Conservation (phyloP, 2,888 invertebrate genomes). For the Cantharis rustica region DNA sequence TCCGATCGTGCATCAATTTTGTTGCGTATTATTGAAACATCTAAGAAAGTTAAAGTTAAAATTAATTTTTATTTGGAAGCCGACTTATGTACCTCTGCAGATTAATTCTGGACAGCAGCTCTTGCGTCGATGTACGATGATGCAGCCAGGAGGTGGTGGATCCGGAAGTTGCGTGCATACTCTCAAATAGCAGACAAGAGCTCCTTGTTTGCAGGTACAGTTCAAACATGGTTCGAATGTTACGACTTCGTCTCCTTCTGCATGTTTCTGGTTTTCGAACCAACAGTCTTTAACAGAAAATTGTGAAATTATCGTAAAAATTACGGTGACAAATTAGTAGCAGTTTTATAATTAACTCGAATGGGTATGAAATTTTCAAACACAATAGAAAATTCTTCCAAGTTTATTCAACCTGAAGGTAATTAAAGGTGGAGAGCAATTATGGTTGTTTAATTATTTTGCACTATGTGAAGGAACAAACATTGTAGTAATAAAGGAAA, state of each 20-base stretch:
- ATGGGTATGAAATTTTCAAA: neutral
- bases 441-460: neutral
- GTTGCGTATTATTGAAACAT: slow-evolving; percentile 37
- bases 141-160: slow-evolving; percentile 76
- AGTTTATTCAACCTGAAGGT: neutral
- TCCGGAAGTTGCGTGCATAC: slow-evolving; percentile 77
- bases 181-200: slow-evolving; percentile 75
- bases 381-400: neutral
- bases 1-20: slow-evolving; percentile 48
- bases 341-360: neutral
- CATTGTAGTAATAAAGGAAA: neutral
- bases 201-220: slow-evolving; percentile 75
- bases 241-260: slow-evolving; percentile 67
- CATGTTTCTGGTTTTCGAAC: slow-evolving; percentile 72
- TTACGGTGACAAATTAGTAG: neutral
- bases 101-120: slow-evolving; percentile 80
- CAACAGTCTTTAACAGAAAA: slow-evolving; percentile 65
- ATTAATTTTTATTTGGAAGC: neutral
- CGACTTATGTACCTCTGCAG: slow-evolving; percentile 65
- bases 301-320: neutral
- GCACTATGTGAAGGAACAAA: neutral
- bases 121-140: slow-evolving; percentile 68
- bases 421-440: neutral
- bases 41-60: slow-evolving; percentile 6
- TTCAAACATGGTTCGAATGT: slow-evolving; percentile 78